These are phyloP conservation scores for Ptiloglossa arizonensis DNA, from an alignment of 1,140 invertebrate species.

Conservation along the genomic window DNA sequence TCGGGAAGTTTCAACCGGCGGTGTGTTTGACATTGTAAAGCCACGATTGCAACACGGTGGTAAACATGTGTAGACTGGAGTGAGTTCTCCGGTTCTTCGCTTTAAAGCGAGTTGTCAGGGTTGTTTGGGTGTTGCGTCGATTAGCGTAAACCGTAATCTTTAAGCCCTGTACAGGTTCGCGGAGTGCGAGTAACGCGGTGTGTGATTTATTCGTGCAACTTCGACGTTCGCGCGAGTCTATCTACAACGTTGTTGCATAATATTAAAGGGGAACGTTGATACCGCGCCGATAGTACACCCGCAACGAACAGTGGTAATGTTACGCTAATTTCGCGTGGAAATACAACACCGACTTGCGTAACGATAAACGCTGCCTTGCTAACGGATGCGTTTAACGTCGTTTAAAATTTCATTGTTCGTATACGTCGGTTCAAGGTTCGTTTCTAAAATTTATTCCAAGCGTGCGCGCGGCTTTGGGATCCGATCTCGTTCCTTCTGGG, in stretches of 20 bases:
- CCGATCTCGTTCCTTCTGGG: too few relatives aligned
- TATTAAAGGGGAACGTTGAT: too few relatives aligned
- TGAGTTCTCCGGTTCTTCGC: not conserved
- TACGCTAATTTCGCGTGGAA: not conserved
- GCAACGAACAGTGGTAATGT: too few relatives aligned
- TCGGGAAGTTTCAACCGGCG: not conserved
- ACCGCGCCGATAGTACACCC: not conserved
- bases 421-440: too few relatives aligned
- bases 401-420: not conserved
- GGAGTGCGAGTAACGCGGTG: too few relatives aligned
- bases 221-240: too few relatives aligned
- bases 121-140: constrained; percentile 1
- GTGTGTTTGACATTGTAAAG: not conserved
- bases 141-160: not conserved
- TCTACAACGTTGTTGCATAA: not conserved
- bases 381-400: not conserved
- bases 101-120: not conserved
- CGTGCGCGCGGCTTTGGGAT: too few relatives aligned
- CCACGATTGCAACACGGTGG: not conserved
- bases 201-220: too few relatives aligned
- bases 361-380: not conserved
- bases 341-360: not conserved
- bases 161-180: not conserved
- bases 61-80: not conserved
- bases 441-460: too few relatives aligned